Conservation (phyloP, 1,140 invertebrate species). For the Pachyrhynchus sulphureomaculatus region DNA sequence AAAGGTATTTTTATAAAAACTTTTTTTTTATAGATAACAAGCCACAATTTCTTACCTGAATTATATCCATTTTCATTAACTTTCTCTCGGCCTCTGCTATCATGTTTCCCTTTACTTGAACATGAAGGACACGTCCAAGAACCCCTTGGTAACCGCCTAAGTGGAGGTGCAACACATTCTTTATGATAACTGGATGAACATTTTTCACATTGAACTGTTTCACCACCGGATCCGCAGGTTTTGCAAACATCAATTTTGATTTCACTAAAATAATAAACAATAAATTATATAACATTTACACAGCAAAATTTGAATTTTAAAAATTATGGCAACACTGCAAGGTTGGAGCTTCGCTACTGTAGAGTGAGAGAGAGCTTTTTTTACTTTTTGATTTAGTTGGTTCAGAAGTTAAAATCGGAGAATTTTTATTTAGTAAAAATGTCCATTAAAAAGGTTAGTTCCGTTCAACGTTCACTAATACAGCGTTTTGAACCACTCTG, state of each 20-base stretch:
- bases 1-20: no score
- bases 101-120: conserved; percentile 45
- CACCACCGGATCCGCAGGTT: conserved; percentile 56
- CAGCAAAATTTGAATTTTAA: conserved; percentile 40
- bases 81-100: conserved; percentile 29
- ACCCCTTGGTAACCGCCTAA: conserved; percentile 59
- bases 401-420: no score
- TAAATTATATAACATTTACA: not conserved
- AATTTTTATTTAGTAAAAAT: no score
- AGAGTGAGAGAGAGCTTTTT: no score
- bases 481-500: no score
- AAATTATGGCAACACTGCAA: no score
- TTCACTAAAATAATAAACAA: conserved; percentile 38
- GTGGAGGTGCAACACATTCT: conserved; percentile 61
- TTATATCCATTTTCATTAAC: conserved; percentile 27
- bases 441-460: no score
- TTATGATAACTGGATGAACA: conserved; percentile 61
- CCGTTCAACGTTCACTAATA: no score
- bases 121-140: conserved; percentile 63
- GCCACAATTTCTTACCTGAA: conserved; percentile 25
- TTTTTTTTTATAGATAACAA: no score
- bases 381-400: no score
- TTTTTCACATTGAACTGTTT: conserved; percentile 60
- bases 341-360: no score
- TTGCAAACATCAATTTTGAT: conserved; percentile 50